Conservation (phyloP, 2,797 vertebrate species). For the Sternotherus odoratus region DNA sequence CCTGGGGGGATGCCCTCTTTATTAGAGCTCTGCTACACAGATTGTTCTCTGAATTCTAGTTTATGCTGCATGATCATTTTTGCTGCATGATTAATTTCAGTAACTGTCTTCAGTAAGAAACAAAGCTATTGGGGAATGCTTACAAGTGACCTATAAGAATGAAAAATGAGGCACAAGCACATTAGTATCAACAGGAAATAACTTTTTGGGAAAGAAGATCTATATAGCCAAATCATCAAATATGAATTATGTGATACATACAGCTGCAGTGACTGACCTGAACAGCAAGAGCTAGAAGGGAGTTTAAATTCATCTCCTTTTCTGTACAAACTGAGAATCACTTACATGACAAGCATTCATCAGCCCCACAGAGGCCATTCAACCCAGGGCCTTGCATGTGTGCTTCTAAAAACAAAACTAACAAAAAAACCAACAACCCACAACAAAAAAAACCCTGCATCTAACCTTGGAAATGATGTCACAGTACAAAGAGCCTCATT, state of each 20-base stretch:
- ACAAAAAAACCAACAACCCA: no score
- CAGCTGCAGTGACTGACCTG: not conserved
- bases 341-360: not conserved
- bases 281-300: not conserved
- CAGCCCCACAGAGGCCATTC: not conserved
- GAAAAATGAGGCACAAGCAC: not conserved
- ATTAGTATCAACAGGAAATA: not conserved
- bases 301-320: not conserved
- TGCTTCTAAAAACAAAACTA: not conserved
- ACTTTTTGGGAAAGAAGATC: not conserved
- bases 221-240: not conserved
- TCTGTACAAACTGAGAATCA: not conserved
- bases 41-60: not conserved
- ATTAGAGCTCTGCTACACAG: not conserved
- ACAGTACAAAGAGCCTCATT: conserved; percentile 92
- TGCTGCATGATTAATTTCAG: no score
- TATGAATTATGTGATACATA: not conserved
- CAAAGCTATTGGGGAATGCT: not conserved
- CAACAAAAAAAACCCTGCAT: no score
- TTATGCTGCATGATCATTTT: not conserved
- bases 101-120: not conserved
- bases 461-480: conserved; percentile 96
- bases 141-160: not conserved
- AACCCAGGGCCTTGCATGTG: not conserved
- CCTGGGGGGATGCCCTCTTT: not conserved